Evolutionary conservation across 2,113 vertebrate genomes (phyloP), one percentile per base, ranked within the genome.

Genomic region (Rana temporaria): DNA sequence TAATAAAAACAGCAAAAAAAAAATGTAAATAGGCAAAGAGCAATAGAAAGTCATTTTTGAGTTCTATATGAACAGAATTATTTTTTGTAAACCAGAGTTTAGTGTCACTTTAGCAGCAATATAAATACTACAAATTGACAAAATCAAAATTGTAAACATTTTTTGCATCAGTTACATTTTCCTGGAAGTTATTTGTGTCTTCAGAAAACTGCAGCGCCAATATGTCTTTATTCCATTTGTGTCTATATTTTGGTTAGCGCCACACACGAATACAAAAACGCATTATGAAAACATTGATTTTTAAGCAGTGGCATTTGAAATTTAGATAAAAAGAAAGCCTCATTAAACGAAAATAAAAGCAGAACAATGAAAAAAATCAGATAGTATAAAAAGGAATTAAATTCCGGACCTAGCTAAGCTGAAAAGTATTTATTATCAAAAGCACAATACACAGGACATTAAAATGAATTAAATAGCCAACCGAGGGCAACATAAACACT

Each of bases 271-370:
- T 52, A 55, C 69, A 53, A 56, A 71, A 70, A 71, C 69, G 55
- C 69, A 71, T 71, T 71, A 71, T 52, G 52, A 53, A 71, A 71
- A 42, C 69, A 71, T 71, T 71, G 69, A 71, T 71, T 71, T 71
- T 71, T 55, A 26, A 55, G 48, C 69, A 16, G 18, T 22, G 53
- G n/a, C 48, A 16, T 71, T 71, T 71, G 12, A 71, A 71, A 52
- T 67, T 55, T 22, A 24, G 48, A 55, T 55, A 71, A 55, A 71
- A 24, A 71, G 52, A 55, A 42, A 24, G 30, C 15, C 38, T 53
- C 69, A 71, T 71, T 71, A 55, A 71, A 26, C 56, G 60, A 26
- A 55, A 26, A 71, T 55, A 52, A 71, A 71, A 55, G 26, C n/a
- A 71, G n/a, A 71, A 71, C 60, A 24, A 48, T 48, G 42, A 48